Base-by-base conservation (phyloP, 2,797 vertebrate species). In the Parotocinclus haroldoi region DNA sequence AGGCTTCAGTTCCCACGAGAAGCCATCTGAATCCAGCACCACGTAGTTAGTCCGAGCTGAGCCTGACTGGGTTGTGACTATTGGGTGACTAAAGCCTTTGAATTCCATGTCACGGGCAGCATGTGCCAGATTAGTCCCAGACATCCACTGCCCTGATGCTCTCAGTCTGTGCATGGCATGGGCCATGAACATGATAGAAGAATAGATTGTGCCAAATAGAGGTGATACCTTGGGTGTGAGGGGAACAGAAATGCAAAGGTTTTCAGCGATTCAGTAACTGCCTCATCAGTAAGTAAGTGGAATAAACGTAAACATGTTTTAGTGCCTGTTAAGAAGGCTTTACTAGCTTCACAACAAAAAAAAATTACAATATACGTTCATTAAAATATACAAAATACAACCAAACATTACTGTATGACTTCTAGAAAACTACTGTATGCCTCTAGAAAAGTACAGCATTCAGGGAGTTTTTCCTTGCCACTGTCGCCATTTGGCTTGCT, bases 131-230 rank as follows among this genome's bases (percentile, higher is more conserved):
- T 86, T 90, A 1, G 79, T 76, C 1, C 89, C 89, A 9, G 90
- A 92, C 73, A 89, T 79, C 88, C 87, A 88, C 19, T 79, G 58
- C 36, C 82, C 46, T 0, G 85, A 81, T 13, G 62, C 62, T 7
- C 58, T 76, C 19, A 89, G 74, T 0, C 51, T 79, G 42, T 86
- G 84, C 73, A 91, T 80, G 0, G 89, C 85, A 27, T 91, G 85
- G 69, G 91, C 91, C 84, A 90, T 78, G 66, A 92, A 76, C 40
- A 92, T 52, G 3, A 93, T 67, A 0, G 91, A 89, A 79, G 80
- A 89, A 82, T 93, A 92, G 81, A 92, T 88, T 53, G 91, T 92
- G 13, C 91, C 91, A 65, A 92, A 92, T 40, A 92, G 83, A 37
- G 91, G 91, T 7, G 91, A 93, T 13, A 92, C 89, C 90, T 91